Base-by-base conservation (phyloP, 2,888 invertebrate species). In the Trilocha varians region DNA sequence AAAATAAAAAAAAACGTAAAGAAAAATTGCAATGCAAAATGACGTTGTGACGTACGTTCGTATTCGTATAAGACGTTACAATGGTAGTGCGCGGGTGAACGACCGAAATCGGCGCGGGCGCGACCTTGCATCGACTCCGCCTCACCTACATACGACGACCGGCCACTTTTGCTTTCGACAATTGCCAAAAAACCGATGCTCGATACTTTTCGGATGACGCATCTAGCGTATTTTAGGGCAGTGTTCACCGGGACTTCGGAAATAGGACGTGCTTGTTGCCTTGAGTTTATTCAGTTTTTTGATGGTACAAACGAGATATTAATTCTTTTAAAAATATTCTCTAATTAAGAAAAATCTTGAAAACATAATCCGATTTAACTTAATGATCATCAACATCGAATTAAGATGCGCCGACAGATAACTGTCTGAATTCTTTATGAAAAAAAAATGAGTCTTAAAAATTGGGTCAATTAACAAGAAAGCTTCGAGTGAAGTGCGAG, bases 91-190 rank as follows among this genome's bases (percentile, higher is more conserved):
- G 59, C 70, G 75, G 83, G 78, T 82, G 76, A 72, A 73, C 70
- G 87, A 65, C 86, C 87, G 78, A 68, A 78, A 74, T 79, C 76
- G 83, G 80, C 84, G 74, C 79, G 78, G 72, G 74, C 78, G 77
- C 82, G 87, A 84, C 87, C 83, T 78, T 83, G 86, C 78, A 65
- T 59, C 74, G 70, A 52, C 66, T 68, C 70, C 62, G 72, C 66
- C 77, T 84, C 80, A 83, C 83, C 84, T 83, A 83, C 84, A 82
- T 82, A 79, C 79, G 72, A 54, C 70, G 73, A 68, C 74, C 65
- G 69, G 62, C 76, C 77, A 84, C 84, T 84, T 80, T 85, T 85
- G 77, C 84, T 85, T 84, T 84, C 84, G 79, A 65, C 70, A 74
- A 72, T 76, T 72, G 74, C 80, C 82, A 79, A 83, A 84, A 80